These are phyloP conservation scores for Agrotis puta DNA, from an alignment of 2,888 invertebrate species.

Conservation along the genomic window DNA sequence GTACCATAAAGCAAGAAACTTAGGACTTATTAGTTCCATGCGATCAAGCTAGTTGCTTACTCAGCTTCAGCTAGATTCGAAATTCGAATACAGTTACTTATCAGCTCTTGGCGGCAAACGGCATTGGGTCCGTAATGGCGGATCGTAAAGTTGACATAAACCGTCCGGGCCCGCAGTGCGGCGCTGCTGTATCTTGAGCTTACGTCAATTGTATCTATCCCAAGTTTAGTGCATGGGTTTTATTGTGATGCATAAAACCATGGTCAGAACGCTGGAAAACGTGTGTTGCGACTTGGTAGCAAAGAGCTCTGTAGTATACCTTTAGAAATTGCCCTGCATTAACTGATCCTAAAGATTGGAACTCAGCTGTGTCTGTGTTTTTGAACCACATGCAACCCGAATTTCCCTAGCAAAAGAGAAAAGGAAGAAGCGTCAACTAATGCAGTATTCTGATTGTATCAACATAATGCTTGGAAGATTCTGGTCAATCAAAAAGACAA, in stretches of 20 bases:
- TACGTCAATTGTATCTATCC: slow-evolving; percentile 44
- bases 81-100: slow-evolving; percentile 53
- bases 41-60: slow-evolving; percentile 28
- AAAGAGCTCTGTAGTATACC: not conserved
- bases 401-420: too few relatives aligned
- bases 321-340: too few relatives aligned
- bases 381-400: too few relatives aligned
- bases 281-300: slow-evolving; percentile 3
- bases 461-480: too few relatives aligned
- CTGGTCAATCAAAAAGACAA: not conserved
- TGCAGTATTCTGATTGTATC: too few relatives aligned
- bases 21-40: slow-evolving; percentile 8
- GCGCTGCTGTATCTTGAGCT: slow-evolving; percentile 39
- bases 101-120: slow-evolving; percentile 45
- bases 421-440: too few relatives aligned
- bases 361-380: too few relatives aligned
- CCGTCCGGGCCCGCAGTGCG: slow-evolving; percentile 58
- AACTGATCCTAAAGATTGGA: too few relatives aligned
- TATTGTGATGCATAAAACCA: slow-evolving; percentile 29
- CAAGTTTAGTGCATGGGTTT: slow-evolving; percentile 39
- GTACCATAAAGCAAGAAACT: not conserved
- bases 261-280: slow-evolving; percentile 5
- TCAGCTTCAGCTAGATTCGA: slow-evolving; percentile 38
- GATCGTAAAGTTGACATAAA: slow-evolving; percentile 63
- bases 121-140: slow-evolving; percentile 57